Percentiles rank a stretch among this genome's conserved stretches.
Evolutionary conservation across 2,113 vertebrate genomes (phyloP).

Genomic region (Candoia aspera): DNA sequence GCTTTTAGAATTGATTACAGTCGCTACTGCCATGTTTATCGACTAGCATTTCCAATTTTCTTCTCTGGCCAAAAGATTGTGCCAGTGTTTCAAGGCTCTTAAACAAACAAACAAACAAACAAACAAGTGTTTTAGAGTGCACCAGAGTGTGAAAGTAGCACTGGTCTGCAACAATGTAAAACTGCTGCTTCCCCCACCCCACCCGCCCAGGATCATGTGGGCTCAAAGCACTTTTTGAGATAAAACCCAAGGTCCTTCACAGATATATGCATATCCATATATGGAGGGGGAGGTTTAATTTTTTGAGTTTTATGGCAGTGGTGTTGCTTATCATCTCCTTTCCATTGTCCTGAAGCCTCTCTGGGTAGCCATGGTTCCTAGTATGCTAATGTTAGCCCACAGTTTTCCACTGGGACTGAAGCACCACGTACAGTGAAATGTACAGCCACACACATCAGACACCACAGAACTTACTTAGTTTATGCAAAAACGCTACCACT

Average conservation of each 20-base stretch:
- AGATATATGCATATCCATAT: neutral
- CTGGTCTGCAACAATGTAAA: neutral
- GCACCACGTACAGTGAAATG: neutral
- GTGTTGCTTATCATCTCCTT: neutral
- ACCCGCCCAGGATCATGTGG: neutral
- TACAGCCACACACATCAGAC: neutral
- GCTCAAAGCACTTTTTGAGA: neutral
- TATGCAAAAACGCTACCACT: neutral
- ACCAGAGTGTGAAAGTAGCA: neutral
- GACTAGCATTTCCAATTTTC: neutral
- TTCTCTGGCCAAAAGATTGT: neutral
- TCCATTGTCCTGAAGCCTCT: no score
- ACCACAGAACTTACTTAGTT: neutral
- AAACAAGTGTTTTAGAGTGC: neutral
- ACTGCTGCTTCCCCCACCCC: neutral
- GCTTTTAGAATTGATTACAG: neutral
- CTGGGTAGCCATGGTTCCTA: no score
- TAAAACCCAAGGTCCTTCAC: neutral
- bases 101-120: neutral
- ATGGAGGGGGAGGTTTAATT: neutral
- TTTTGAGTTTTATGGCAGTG: neutral
- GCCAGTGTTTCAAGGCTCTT: neutral
- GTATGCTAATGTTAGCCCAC: no score
- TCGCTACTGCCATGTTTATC: neutral
- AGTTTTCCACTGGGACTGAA: no score